Evolutionary conservation across 2,888 invertebrate genomes (phyloP).

Genomic region (Oligia fasciuncula): DNA sequence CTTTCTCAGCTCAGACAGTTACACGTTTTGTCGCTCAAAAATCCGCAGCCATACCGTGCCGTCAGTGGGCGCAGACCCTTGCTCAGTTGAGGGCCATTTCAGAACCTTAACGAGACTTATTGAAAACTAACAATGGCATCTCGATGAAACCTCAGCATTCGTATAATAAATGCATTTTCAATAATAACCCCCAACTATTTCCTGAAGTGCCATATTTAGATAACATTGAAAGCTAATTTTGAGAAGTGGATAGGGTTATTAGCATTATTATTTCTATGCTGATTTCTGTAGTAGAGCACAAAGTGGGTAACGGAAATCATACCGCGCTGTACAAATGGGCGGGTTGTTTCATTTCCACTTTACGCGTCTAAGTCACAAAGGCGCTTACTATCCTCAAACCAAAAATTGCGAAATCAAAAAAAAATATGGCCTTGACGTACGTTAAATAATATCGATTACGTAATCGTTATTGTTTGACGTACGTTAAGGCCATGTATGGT

Average conservation of each 20-base stretch:
- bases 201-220: slow-evolving; percentile 48
- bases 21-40: background rate
- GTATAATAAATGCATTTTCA: slow-evolving; percentile 74
- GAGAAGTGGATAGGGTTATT: slow-evolving; percentile 41
- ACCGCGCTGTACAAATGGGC: background rate
- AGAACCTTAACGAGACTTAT: slow-evolving; percentile 85
- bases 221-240: slow-evolving; percentile 58
- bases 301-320: background rate
- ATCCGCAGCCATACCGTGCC: background rate
- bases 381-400: too few relatives aligned
- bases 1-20: too few relatives aligned
- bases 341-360: too few relatives aligned
- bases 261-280: slow-evolving; percentile 51
- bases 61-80: slow-evolving; percentile 28
- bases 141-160: slow-evolving; percentile 81
- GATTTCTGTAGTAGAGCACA: slow-evolving; percentile 35
- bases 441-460: too few relatives aligned
- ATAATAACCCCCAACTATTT: slow-evolving; percentile 60
- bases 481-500: too few relatives aligned
- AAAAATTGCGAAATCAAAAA: too few relatives aligned
- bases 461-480: too few relatives aligned
- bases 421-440: too few relatives aligned
- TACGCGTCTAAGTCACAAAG: too few relatives aligned
- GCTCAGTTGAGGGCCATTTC: slow-evolving; percentile 80
- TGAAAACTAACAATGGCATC: slow-evolving; percentile 85